phyloP scores from a whole-genome alignment of 2,797 vertebrate species.

The Florisuga fusca region DNA sequence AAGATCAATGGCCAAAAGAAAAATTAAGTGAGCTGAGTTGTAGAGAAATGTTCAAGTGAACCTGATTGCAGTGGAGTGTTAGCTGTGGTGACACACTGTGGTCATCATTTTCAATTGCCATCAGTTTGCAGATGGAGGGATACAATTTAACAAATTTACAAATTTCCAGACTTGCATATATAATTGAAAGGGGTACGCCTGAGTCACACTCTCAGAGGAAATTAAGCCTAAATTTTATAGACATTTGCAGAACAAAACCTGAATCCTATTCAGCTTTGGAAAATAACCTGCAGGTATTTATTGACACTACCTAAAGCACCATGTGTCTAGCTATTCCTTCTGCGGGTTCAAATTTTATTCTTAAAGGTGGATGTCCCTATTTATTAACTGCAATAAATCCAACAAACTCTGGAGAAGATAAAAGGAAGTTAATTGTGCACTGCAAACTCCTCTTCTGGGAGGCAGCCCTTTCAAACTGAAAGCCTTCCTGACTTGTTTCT shows the following conservation, averaged over 20 bases:
- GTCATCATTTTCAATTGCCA: conserved; percentile 41
- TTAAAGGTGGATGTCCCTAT: background rate
- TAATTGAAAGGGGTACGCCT: background rate
- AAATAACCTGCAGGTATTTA: background rate
- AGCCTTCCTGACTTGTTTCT: background rate
- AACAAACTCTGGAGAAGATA: background rate
- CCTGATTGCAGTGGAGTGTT: background rate
- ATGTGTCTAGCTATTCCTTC: background rate
- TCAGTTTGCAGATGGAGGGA: background rate
- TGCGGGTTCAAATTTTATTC: background rate
- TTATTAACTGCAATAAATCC: background rate
- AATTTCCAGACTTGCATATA: background rate
- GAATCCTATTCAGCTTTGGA: background rate
- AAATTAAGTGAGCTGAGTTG: conserved; percentile 1
- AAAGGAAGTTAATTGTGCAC: background rate
- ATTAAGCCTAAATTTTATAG: background rate
- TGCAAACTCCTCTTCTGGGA: background rate
- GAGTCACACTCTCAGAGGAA: background rate
- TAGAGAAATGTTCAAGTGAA: background rate
- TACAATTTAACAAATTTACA: background rate
- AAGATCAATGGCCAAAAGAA: conserved; percentile 27
- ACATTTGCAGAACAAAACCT: background rate
- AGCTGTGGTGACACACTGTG: conserved; percentile 54
- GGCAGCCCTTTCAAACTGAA: background rate
- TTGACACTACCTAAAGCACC: background rate